phyloP scores from a whole-genome alignment of 2,888 invertebrate species.

The Drosophila atripex region DNA sequence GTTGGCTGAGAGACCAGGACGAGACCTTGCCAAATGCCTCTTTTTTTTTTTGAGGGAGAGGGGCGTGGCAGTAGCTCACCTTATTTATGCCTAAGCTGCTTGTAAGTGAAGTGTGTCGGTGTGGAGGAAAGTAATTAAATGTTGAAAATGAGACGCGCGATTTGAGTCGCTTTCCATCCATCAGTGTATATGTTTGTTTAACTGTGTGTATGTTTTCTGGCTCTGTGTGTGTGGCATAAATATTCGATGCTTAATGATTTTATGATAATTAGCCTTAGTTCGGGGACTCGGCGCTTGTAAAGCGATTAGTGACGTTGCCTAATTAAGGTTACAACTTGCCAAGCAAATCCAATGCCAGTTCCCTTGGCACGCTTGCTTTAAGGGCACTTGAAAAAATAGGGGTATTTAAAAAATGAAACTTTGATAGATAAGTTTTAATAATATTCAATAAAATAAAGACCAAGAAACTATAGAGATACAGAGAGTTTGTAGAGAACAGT shows the following conservation, averaged over 20 bases:
- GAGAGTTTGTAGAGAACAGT: no score
- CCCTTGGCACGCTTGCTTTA: not conserved
- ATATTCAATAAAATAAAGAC: not conserved
- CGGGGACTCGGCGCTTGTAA: constrained; percentile 60
- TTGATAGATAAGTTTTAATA: not conserved
- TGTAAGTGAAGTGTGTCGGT: constrained; percentile 64
- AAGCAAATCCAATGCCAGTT: constrained; percentile 25
- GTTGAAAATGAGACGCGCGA: constrained; percentile 72
- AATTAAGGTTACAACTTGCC: constrained; percentile 66
- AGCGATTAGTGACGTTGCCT: constrained; percentile 69
- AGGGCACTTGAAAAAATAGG: not conserved
- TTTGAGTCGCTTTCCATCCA: constrained; percentile 52
- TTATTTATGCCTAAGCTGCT: constrained; percentile 50
- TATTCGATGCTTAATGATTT: constrained; percentile 74
- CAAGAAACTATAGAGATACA: no score
- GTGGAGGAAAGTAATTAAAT: constrained; percentile 75
- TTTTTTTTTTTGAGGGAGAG: not conserved
- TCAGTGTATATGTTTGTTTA: constrained; percentile 5
- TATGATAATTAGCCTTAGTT: constrained; percentile 76
- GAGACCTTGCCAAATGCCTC: not conserved
- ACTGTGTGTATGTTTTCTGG: constrained; percentile 3
- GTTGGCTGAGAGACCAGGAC: not conserved
- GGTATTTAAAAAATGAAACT: no score
- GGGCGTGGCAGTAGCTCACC: constrained; percentile 9
- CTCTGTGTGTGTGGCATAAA: constrained; percentile 35